Percentiles rank a stretch among this genome's conserved stretches.
Evolutionary conservation across 2,113 vertebrate genomes (phyloP).

Genomic region (Bufo gargarizans): DNA sequence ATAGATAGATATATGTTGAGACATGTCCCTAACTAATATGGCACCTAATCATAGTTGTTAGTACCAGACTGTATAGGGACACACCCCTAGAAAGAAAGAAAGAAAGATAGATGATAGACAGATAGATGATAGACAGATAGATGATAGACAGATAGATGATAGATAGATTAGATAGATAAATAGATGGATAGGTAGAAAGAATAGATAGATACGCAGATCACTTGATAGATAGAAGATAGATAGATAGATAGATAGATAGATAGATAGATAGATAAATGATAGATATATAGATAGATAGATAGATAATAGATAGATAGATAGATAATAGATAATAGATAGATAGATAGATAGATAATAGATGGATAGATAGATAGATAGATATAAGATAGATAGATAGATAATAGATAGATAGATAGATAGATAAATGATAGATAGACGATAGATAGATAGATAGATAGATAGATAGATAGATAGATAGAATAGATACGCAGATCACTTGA

Average conservation of each 20-base stretch:
- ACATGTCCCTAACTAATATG: too few relatives aligned
- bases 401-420: too few relatives aligned
- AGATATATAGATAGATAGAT: slow-evolving; percentile 4
- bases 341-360: background rate
- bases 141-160: too few relatives aligned
- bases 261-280: slow-evolving; percentile 2
- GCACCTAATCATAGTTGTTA: too few relatives aligned
- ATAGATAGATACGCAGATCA: background rate
- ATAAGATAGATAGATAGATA: too few relatives aligned
- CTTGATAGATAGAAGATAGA: background rate
- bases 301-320: background rate
- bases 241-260: slow-evolving; percentile 2
- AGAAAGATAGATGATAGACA: too few relatives aligned
- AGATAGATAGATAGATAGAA: background rate
- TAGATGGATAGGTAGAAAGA: background rate
- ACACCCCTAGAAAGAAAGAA: too few relatives aligned
- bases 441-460: background rate
- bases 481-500: too few relatives aligned
- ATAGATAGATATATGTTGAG: too few relatives aligned
- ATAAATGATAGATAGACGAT: too few relatives aligned
- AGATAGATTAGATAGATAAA: too few relatives aligned
- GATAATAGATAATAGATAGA: background rate
- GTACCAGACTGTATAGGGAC: too few relatives aligned
- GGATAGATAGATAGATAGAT: background rate
- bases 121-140: background rate